phyloP scores from a whole-genome alignment of 2,797 vertebrate species.

The Botia almorhae region DNA sequence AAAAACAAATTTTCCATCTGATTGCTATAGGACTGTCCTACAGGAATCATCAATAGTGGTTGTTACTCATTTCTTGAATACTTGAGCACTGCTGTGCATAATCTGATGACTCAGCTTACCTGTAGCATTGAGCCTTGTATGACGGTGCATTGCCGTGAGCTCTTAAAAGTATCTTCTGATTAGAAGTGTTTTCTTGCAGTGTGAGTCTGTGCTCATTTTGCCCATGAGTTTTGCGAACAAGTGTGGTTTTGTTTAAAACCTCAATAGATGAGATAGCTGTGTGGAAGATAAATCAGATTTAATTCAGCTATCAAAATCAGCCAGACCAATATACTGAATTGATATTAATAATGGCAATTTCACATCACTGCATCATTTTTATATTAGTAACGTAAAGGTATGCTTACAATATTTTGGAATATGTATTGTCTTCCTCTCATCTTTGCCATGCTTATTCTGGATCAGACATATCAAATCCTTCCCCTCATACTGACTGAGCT shows the following conservation, averaged over 20 bases:
- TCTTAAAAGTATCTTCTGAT: conserved; percentile 72
- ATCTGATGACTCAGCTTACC: conserved; percentile 62
- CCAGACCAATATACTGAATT: neutral
- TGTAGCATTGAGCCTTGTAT: conserved; percentile 70
- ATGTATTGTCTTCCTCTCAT: conserved; percentile 60
- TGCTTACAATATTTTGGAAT: conserved; percentile 76
- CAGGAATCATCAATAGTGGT: neutral
- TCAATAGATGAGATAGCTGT: conserved; percentile 74
- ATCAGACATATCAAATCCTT: conserved; percentile 72
- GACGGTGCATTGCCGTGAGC: conserved; percentile 70
- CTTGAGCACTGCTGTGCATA: neutral
- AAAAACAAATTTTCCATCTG: too few relatives aligned
- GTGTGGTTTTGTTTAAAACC: conserved; percentile 71
- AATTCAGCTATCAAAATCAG: conserved; percentile 10
- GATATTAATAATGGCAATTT: neutral
- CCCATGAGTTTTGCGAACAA: conserved; percentile 51
- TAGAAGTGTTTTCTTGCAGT: conserved; percentile 61
- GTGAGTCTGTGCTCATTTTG: conserved; percentile 58
- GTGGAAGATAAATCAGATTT: conserved; percentile 11
- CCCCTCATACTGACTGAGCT: conserved; percentile 70
- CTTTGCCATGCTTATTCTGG: conserved; percentile 51
- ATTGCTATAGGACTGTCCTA: too few relatives aligned
- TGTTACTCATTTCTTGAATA: neutral
- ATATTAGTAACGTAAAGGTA: neutral
- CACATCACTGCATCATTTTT: neutral